Evolutionary conservation across 2,888 invertebrate genomes (phyloP), one percentile per base, ranked within the genome.

Genomic region (Temnothorax rugatulus): DNA sequence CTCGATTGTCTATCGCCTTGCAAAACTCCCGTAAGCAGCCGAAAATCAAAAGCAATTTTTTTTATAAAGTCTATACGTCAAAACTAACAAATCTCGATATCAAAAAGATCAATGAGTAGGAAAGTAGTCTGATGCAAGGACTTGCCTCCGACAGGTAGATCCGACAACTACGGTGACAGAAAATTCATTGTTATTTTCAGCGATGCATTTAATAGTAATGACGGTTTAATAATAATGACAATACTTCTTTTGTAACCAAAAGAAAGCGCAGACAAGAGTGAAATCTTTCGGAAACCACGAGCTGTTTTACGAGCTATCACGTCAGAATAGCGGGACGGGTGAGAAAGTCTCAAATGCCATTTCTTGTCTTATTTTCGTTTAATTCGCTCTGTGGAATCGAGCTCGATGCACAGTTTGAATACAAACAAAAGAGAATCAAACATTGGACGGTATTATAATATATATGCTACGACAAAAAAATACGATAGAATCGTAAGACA

Each of bases 11-110:
- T 76, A 57, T 61, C 47, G 54, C 50, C 73, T 84, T 44, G 52
- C 34, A 50, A 68, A 44, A 57, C 54, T 77, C 50, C 68, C 61
- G 59, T 57, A 71, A 87, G 74, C 63, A 90, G 88, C 90, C 81
- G 83, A 89, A 89, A 92, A 92, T 92, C 92, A 92, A 92, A 92
- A 92, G 88, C 86, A 91, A 90, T 87, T 90, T 91, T 90, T 89
- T 29, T 82, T 64, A 84, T 41, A 21, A 59, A 50, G 38, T 87
- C 88, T 61, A 71, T 79, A 71, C 66, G 76, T 84, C 83, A 71
- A 84, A 71, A 82, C 15, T 75, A 73, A 59, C 63, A 74, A 59
- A 64, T 54, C 63, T 81, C 82, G 77, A 86, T 86, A 88, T 88
- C 88, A 76, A 88, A 86, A 86, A 25, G 44, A 69, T 64, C 18